Evolutionary conservation across 2,888 invertebrate species (phyloP).

Genomic region (Papilio gigon): DNA sequence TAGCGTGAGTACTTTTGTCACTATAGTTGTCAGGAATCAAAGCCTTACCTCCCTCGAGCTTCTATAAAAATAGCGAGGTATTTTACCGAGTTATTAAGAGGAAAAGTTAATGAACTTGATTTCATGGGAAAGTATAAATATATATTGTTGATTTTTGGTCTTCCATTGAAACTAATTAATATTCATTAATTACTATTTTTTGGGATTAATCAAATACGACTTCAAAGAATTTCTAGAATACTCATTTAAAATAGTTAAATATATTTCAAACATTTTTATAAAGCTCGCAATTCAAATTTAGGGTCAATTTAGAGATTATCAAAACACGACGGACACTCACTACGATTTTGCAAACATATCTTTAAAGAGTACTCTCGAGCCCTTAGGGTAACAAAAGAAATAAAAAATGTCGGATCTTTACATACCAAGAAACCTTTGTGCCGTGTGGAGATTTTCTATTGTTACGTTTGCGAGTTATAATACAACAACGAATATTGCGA

Average conservation of each 20-base stretch:
- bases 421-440: neutral
- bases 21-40: no score
- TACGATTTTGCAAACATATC: no score
- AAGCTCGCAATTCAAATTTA: no score
- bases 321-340: no score
- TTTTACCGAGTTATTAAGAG: neutral
- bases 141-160: neutral
- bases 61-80: neutral
- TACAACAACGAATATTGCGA: neutral
- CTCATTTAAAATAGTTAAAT: neutral
- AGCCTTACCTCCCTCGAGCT: neutral
- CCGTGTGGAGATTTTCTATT: neutral
- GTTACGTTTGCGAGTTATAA: neutral
- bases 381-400: neutral
- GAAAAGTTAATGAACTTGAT: slow-evolving; percentile 16
- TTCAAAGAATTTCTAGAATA: slow-evolving; percentile 5
- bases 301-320: no score
- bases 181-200: slow-evolving; percentile 2
- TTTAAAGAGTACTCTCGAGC: neutral
- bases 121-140: slow-evolving; percentile 10
- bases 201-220: no score
- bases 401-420: neutral
- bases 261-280: neutral
- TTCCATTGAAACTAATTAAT: slow-evolving; percentile 7
- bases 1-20: no score